Percentiles rank a stretch among this genome's conserved stretches.
Conservation (phyloP, 2,888 invertebrate genomes). For the Apamea sordens region DNA sequence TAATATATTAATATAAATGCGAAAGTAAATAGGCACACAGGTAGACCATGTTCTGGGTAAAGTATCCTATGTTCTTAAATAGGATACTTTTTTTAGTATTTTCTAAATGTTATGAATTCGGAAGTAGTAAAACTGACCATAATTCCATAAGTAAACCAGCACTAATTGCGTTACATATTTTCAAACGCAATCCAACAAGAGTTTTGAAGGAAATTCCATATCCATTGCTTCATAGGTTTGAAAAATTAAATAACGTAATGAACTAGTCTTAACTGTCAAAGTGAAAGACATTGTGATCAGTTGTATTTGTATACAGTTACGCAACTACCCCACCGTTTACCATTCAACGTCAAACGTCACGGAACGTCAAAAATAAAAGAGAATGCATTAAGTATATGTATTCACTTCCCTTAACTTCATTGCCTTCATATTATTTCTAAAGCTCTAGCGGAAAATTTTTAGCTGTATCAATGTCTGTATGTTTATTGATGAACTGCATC, state of each 20-base stretch:
- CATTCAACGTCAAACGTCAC: too few species aligned
- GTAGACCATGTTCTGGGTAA: not conserved
- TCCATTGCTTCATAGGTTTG: too few species aligned
- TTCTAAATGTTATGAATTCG: not conserved
- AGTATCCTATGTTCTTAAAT: too few species aligned
- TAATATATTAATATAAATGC: not conserved
- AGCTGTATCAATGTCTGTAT: too few species aligned
- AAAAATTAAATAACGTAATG: not conserved
- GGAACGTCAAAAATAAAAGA: constrained; percentile 15
- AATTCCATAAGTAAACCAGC: not conserved
- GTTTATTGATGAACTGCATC: too few species aligned
- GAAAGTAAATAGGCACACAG: not conserved
- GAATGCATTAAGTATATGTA: not conserved
- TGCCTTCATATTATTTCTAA: not conserved
- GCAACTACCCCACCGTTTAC: not conserved
- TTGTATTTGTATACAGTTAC: not conserved
- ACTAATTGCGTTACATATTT: not conserved
- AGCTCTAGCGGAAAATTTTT: too few species aligned
- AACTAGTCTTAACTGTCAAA: not conserved
- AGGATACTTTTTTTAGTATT: not conserved
- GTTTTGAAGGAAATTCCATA: too few species aligned
- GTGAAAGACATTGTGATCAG: not conserved
- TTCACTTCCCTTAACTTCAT: constrained; percentile 1
- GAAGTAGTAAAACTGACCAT: not conserved
- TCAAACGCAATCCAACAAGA: not conserved